Evolutionary conservation across 1,140 invertebrate species (phyloP).

Genomic region (Tigriopus japonicus): DNA sequence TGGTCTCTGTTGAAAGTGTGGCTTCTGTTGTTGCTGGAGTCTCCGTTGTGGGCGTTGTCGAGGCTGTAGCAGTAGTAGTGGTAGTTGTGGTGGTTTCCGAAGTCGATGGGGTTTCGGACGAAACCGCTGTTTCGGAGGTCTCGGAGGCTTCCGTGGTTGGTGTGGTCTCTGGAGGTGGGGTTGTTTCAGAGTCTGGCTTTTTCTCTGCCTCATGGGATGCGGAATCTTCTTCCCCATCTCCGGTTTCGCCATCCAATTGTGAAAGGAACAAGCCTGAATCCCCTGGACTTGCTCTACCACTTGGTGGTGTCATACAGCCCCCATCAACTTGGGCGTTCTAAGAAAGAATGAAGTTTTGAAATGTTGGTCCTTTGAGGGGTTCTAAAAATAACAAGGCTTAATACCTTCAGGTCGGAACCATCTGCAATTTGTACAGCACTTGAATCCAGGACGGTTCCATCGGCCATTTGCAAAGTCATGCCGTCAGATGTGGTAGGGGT

Average conservation of each 20-base stretch:
- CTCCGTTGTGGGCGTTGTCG: neutral
- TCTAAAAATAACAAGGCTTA: too few species aligned
- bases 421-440: too few species aligned
- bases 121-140: conserved; percentile 7
- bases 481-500: too few species aligned
- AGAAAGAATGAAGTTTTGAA: too few species aligned
- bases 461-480: too few species aligned
- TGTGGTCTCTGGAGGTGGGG: neutral
- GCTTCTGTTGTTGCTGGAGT: neutral
- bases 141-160: neutral
- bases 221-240: conserved; percentile 7
- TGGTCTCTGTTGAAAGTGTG: neutral
- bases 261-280: neutral
- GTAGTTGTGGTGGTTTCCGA: neutral
- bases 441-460: too few species aligned
- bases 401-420: too few species aligned
- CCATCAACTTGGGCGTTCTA: conserved; percentile 8
- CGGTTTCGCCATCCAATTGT: conserved; percentile 14
- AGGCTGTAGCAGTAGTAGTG: neutral
- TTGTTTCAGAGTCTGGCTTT: conserved; percentile 7
- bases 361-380: too few species aligned
- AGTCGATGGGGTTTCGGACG: neutral
- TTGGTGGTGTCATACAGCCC: conserved; percentile 11
- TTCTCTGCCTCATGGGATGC: conserved; percentile 10
- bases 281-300: neutral